These are phyloP conservation scores for Trichechus manatus DNA, from an alignment of 2,113 vertebrate genomes.

Conservation along the genomic window DNA sequence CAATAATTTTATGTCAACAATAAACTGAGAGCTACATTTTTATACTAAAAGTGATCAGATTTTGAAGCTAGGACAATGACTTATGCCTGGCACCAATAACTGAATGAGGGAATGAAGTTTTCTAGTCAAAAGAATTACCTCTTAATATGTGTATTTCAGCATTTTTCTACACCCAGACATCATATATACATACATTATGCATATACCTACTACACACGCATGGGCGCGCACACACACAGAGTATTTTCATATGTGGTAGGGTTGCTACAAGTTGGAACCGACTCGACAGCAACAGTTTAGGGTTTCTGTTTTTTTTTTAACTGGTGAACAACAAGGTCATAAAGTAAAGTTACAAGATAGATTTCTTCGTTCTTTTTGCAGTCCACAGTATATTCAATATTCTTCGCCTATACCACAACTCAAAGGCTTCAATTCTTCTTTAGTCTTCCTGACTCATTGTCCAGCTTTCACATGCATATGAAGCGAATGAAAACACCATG, in stretches of 20 bases:
- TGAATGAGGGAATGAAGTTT: background rate
- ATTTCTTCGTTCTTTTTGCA: no score
- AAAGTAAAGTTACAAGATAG: background rate
- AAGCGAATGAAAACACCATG: no score
- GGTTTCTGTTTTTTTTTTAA: no score
- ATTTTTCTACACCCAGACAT: background rate
- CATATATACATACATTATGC: background rate
- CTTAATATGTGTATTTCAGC: background rate
- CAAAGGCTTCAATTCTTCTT: no score
- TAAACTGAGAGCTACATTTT: background rate
- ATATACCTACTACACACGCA: background rate
- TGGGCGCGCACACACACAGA: background rate
- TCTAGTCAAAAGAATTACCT: background rate
- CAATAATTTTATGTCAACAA: slow-evolving; percentile 4
- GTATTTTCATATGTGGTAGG: background rate
- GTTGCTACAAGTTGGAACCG: no score
- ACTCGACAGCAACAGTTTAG: no score
- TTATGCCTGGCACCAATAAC: background rate
- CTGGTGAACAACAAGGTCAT: background rate
- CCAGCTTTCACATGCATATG: no score
- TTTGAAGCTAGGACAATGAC: background rate
- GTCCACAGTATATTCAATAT: no score
- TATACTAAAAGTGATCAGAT: slow-evolving; percentile 28
- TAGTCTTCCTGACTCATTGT: no score
- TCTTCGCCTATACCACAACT: no score